Percentiles rank a stretch among this genome's conserved stretches.
Evolutionary conservation across 2,888 invertebrate genomes (phyloP).

Genomic region (Tenthredo notha): DNA sequence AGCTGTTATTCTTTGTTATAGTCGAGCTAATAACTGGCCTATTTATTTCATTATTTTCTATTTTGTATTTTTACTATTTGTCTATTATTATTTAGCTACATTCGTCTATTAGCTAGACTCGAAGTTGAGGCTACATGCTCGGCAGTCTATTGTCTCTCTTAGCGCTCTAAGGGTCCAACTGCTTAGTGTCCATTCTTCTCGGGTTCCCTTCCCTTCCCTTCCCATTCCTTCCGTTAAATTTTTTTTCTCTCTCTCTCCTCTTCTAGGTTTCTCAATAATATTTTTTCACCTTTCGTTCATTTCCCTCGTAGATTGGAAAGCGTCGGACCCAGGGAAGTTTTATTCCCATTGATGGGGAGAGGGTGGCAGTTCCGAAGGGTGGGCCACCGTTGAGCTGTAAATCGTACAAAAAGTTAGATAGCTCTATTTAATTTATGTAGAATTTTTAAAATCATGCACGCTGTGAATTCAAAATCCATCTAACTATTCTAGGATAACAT

Average conservation of each 20-base stretch:
- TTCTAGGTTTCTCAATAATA: slow-evolving; percentile 21
- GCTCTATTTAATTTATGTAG: neutral
- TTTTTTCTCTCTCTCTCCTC: neutral
- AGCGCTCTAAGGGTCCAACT: slow-evolving; percentile 63
- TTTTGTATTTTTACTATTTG: slow-evolving; percentile 43
- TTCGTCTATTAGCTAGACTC: slow-evolving; percentile 68
- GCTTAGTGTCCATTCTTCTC: slow-evolving; percentile 29
- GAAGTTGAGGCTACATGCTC: slow-evolving; percentile 76
- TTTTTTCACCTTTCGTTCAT: slow-evolving; percentile 34
- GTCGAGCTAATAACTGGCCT: slow-evolving; percentile 58
- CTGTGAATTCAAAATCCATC: neutral
- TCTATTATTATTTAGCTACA: slow-evolving; percentile 45
- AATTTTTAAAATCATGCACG: neutral
- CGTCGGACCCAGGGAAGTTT: slow-evolving; percentile 68
- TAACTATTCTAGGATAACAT: slow-evolving; percentile 10
- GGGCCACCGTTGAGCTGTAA: slow-evolving; percentile 97
- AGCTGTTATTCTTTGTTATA: slow-evolving; percentile 47
- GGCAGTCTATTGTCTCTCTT: slow-evolving; percentile 78
- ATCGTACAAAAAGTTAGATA: slow-evolving; percentile 59
- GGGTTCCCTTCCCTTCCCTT: slow-evolving; percentile 51
- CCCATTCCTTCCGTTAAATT: slow-evolving; percentile 52
- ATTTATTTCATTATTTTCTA: slow-evolving; percentile 45
- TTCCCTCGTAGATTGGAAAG: slow-evolving; percentile 31
- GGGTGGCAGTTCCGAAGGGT: slow-evolving; percentile 98
- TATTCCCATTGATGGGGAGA: slow-evolving; percentile 99